Evolutionary conservation across 2,113 vertebrate species (phyloP).

Genomic region (Chaetops frenatus): DNA sequence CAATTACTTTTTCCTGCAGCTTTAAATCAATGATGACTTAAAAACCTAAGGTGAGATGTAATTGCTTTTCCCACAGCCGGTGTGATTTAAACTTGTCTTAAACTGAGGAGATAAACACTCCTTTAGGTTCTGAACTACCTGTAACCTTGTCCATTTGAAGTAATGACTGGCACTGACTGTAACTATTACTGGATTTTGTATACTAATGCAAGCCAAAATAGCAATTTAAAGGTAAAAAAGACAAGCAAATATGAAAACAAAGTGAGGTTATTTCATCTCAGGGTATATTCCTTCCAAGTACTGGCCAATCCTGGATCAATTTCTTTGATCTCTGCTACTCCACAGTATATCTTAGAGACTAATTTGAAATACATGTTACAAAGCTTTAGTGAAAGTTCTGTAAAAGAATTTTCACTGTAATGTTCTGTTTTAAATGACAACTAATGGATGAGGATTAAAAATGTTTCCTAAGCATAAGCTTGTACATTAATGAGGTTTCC

Average conservation of each 20-base stretch:
- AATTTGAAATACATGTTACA: background rate
- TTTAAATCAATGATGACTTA: conserved; percentile 21
- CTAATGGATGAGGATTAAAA: background rate
- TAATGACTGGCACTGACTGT: background rate
- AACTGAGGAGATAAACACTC: background rate
- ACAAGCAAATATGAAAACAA: background rate
- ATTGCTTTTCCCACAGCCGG: conserved; percentile 18
- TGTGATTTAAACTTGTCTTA: background rate
- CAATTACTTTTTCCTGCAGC: conserved; percentile 14
- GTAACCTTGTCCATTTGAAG: background rate
- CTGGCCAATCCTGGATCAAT: background rate
- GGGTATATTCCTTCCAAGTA: background rate
- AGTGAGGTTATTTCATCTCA: background rate
- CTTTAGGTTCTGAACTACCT: background rate
- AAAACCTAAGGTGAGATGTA: background rate
- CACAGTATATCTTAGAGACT: background rate
- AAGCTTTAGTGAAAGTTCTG: background rate
- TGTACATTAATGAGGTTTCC: background rate
- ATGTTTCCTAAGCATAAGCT: background rate
- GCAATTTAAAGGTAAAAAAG: background rate
- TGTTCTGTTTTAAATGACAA: background rate
- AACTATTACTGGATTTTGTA: background rate
- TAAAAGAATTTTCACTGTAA: background rate
- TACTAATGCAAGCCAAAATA: background rate
- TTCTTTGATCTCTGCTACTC: background rate